Conservation (phyloP, 2,888 invertebrate genomes). For the Smittia aterrima region DNA sequence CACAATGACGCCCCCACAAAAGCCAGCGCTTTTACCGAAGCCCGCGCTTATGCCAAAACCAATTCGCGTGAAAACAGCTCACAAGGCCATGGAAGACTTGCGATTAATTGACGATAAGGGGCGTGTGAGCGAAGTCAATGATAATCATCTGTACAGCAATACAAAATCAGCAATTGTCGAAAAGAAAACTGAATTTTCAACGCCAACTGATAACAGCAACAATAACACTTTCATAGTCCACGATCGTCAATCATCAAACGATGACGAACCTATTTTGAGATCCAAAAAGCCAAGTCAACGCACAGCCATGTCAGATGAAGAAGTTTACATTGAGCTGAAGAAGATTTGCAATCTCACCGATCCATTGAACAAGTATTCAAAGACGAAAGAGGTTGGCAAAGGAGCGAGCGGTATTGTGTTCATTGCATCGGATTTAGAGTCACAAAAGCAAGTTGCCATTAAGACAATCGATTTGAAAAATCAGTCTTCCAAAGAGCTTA, state of each 20-base stretch:
- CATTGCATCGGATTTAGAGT: constrained; percentile 76
- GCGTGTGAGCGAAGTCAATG: not conserved
- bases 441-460: constrained; percentile 80
- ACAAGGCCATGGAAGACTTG: constrained; percentile 53
- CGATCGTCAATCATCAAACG: constrained; percentile 42
- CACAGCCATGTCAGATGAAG: constrained; percentile 52
- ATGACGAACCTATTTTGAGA: constrained; percentile 50
- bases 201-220: constrained; percentile 14
- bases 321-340: constrained; percentile 70
- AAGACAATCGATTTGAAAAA: constrained; percentile 94
- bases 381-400: constrained; percentile 81
- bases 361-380: constrained; percentile 76
- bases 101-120: constrained; percentile 46
- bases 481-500: constrained; percentile 93
- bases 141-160: constrained; percentile 1
- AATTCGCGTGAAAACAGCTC: constrained; percentile 50
- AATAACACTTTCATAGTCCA: constrained; percentile 33
- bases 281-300: constrained; percentile 50
- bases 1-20: constrained; percentile 50
- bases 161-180: constrained; percentile 21
- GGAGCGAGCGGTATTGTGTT: constrained; percentile 93
- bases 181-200: constrained; percentile 8
- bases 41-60: constrained; percentile 61
- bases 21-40: constrained; percentile 52
- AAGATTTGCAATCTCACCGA: constrained; percentile 79